Base-by-base conservation (phyloP, 2,113 vertebrate species). In the Octodon degus region DNA sequence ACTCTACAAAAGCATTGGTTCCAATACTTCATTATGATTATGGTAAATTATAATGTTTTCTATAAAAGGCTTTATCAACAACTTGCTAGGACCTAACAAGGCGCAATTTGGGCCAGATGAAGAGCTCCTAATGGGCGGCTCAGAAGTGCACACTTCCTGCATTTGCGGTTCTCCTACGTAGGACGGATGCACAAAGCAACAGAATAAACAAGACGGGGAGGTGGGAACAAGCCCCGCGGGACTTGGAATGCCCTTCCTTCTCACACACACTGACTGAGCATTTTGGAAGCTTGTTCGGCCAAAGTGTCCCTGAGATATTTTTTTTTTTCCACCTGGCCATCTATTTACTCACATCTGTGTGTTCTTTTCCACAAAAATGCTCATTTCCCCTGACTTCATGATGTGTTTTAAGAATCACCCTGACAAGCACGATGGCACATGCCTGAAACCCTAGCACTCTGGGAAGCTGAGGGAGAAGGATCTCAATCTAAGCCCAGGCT, bases 1-100 rank as follows among this genome's bases (percentile, higher is more conserved):
- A 19, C 24, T 40, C 50, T 50, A 85, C 7, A 65, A 83, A 92
- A 80, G 32, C 47, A 68, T 1, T 27, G 8, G 40, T 89, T n/a
- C 91, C 76, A 65, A 25, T 34, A 96, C 53, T 72, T 91, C 65
- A 83, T 85, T 86, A 50, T 17, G 43, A 80, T 43, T 77, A 40
- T 47, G 55, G 90, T 50, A 65, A 93, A 82, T 43, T 34, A 14
- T 5, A 47, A 12, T 60, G 37, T 79, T 97, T 96, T 76, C 77
- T 20, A 27, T 47, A 14, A 32, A 81, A 85, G 43, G 50, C 2
- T 89, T 90, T 82, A 11, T 67, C 72, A 30, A 62, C 43, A 79
- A 89, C n/a, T 60, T 58, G 30, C 63, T 30, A 82, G 58, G 37
- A 60, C 72, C 70, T 53, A 81, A 65, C 20, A 74, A 93, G 55